Percentiles rank a stretch among this genome's conserved stretches.
Evolutionary conservation across 2,113 vertebrate genomes (phyloP).

Genomic region (Castor canadensis): DNA sequence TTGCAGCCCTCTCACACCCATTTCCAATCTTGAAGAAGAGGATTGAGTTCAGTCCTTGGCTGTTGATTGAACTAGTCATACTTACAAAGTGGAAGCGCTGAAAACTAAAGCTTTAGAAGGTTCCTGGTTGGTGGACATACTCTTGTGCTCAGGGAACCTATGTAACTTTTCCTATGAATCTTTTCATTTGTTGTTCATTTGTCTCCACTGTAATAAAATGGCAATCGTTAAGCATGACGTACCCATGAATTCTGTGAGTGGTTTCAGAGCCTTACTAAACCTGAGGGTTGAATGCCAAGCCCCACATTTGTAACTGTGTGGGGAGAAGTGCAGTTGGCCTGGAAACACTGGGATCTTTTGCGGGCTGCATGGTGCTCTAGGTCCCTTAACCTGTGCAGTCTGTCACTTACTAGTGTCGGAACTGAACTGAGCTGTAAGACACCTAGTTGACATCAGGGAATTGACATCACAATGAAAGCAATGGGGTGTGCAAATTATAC

Average conservation of each 20-base stretch:
- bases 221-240: neutral
- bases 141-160: no score
- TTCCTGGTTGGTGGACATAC: neutral
- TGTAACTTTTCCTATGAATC: neutral
- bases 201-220: neutral
- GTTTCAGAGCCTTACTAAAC: neutral
- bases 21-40: no score
- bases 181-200: neutral
- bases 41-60: neutral
- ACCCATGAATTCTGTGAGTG: neutral
- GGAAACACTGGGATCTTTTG: neutral
- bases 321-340: neutral
- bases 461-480: neutral
- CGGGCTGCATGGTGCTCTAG: no score
- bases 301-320: neutral
- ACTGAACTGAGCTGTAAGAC: accelerated
- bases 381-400: neutral
- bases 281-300: accelerated
- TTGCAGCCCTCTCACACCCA: neutral
- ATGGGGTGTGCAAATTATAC: neutral
- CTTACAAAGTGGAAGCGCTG: neutral
- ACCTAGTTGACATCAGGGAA: neutral
- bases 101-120: neutral
- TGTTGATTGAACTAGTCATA: neutral
- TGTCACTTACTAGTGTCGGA: neutral